Evolutionary conservation across 2,888 invertebrate genomes (phyloP).

Genomic region (Calliopum simillimum): DNA sequence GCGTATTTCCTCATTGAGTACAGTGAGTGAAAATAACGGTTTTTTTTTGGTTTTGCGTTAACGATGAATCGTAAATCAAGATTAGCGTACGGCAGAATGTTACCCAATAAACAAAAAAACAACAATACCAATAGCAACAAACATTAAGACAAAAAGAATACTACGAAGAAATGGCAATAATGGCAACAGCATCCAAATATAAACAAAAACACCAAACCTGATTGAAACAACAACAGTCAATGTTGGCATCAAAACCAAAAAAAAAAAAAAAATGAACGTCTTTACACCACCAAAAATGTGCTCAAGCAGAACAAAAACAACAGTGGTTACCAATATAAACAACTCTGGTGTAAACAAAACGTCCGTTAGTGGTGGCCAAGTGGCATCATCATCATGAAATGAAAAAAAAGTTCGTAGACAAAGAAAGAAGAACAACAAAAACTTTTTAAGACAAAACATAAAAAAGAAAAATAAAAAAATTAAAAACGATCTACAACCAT

Average conservation of each 20-base stretch:
- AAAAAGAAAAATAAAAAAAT: not conserved
- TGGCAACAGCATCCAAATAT: too few relatives aligned
- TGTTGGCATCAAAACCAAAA: not conserved
- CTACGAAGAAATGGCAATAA: not conserved
- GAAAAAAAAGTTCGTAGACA: not conserved
- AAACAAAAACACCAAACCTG: not conserved
- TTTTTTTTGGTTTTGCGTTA: slow-evolving; percentile 3
- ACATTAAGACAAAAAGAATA: not conserved
- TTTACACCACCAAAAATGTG: too few relatives aligned
- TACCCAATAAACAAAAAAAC: slow-evolving; percentile 10
- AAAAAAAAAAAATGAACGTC: not conserved
- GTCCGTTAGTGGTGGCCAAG: not conserved
- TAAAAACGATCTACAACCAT: slow-evolving; percentile 19
- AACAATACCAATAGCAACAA: slow-evolving; percentile 14
- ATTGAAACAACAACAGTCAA: not conserved
- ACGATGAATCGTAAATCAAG: slow-evolving; percentile 29
- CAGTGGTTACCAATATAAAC: not conserved
- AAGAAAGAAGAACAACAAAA: too few relatives aligned
- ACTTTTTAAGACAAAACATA: not conserved
- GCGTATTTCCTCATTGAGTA: too few relatives aligned
- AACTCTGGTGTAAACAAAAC: too few relatives aligned
- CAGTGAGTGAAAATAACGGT: slow-evolving; percentile 11
- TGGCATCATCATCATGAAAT: not conserved
- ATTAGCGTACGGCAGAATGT: slow-evolving; percentile 32
- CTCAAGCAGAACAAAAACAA: not conserved